phyloP scores from a whole-genome alignment of 2,113 vertebrate species.

The Ciconia stormi region DNA sequence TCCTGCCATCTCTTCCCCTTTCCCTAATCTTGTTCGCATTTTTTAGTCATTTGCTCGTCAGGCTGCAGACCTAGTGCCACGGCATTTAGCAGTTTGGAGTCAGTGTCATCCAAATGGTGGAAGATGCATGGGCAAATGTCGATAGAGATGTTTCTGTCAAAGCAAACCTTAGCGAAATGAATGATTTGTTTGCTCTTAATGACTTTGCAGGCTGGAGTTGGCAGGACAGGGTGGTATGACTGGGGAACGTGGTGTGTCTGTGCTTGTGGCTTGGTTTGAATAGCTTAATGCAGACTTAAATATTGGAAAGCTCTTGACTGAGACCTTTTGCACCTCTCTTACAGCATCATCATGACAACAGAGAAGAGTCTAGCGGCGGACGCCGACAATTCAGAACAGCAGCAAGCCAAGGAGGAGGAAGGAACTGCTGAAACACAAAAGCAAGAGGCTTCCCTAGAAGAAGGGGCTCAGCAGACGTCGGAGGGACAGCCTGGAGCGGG shows the following conservation, averaged over 20 bases:
- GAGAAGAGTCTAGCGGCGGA: conserved; percentile 81
- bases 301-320: not conserved
- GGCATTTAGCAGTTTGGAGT: not conserved
- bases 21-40: not conserved
- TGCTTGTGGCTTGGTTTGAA: not conserved
- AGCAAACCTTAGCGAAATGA: not conserved
- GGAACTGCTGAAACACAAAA: conserved; percentile 56
- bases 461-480: not conserved
- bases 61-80: not conserved
- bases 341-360: conserved; percentile 92
- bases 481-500: conserved; percentile 43
- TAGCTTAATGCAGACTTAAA: not conserved
- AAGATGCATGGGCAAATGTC: not conserved
- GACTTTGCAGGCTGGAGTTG: not conserved
- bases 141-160: not conserved
- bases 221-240: not conserved
- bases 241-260: not conserved
- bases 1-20: not conserved
- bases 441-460: conserved; percentile 58
- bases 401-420: conserved; percentile 75
- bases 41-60: not conserved
- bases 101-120: fast-evolving
- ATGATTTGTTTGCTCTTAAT: not conserved
- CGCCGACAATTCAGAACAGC: conserved; percentile 70
- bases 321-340: not conserved